These are phyloP conservation scores for Laticauda laticaudata DNA, from an alignment of 2,113 vertebrate genomes.

Conservation along the genomic window DNA sequence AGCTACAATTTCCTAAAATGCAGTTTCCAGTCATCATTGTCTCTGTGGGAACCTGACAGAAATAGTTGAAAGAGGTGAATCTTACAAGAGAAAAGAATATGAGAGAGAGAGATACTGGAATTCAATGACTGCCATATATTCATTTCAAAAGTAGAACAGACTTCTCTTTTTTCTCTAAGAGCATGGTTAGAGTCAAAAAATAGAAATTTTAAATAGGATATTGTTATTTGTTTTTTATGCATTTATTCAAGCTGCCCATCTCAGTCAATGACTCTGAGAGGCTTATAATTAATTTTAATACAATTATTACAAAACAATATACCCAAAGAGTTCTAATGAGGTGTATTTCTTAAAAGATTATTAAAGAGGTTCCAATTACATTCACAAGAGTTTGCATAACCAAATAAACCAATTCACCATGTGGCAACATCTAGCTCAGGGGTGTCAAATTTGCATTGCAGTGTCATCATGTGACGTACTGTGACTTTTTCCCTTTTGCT, in stretches of 20 bases:
- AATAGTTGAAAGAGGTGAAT: not conserved
- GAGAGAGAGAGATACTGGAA: not conserved
- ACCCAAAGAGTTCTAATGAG: not conserved
- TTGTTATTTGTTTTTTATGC: not conserved
- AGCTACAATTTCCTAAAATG: not conserved
- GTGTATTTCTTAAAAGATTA: not conserved
- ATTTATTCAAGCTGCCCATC: not conserved
- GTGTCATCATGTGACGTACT: too few species aligned
- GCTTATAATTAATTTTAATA: not conserved
- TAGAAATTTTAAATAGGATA: not conserved
- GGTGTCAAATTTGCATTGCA: too few species aligned
- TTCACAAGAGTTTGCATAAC: not conserved
- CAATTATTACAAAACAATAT: not conserved
- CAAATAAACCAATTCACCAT: not conserved
- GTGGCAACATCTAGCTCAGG: not conserved
- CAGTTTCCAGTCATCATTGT: not conserved
- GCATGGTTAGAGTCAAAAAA: not conserved
- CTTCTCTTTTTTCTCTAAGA: not conserved
- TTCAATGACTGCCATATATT: not conserved
- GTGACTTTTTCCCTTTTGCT: too few species aligned
- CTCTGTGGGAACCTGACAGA: not conserved
- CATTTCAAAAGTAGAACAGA: not conserved
- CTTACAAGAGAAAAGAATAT: not conserved
- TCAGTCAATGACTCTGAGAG: not conserved
- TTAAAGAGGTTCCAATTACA: not conserved